Evolutionary conservation across 2,888 invertebrate species (phyloP), one percentile per base, ranked within the genome.

Genomic region (Melitaea athalia): DNA sequence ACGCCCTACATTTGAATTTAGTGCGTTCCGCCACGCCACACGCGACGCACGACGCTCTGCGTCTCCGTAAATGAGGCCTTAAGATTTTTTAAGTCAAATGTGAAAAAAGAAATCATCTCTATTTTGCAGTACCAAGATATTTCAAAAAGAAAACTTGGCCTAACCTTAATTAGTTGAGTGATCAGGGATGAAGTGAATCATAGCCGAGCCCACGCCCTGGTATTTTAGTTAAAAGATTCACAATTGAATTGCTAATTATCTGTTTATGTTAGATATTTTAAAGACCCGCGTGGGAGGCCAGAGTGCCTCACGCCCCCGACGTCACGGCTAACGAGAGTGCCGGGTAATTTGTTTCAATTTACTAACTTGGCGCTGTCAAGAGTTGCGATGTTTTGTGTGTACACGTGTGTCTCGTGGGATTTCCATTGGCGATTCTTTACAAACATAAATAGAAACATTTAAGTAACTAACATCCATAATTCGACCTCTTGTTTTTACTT

Each of bases 161-260:
- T n/a, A n/a, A n/a, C n/a, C 17, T 24, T 24, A 55, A 31, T 7
- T n/a, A 33, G 33, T 12, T 17, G 24, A 24, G 12, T 33, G 53
- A 55, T 55, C 53, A 33, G 31, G 12, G 53, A 55, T 33, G 14
- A 55, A 33, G 53, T 55, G n/a, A 10, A 52, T 52, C 52, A 24
- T 11, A 52, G 52, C 5, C 14, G 14, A 7, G 61, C 81, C 78
- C 73, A 79, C 78, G 71, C 71, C 31, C 61, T 78, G 79, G 77
- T 78, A 78, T 80, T 78, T 81, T 60, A 60, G 61, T 60, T 59
- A 55, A 67, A 70, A 64, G 69, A 70, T 73, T 69, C 53, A 59
- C 67, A 67, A 75, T 64, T 74, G 76, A 75, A 75, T 73, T 57
- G 67, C 69, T 76, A 78, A 79, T 80, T 81, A 75, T 76, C 68